Evolutionary conservation across 1,140 invertebrate species (phyloP), one percentile per base, ranked within the genome.

Genomic region (Orius laevigatus): DNA sequence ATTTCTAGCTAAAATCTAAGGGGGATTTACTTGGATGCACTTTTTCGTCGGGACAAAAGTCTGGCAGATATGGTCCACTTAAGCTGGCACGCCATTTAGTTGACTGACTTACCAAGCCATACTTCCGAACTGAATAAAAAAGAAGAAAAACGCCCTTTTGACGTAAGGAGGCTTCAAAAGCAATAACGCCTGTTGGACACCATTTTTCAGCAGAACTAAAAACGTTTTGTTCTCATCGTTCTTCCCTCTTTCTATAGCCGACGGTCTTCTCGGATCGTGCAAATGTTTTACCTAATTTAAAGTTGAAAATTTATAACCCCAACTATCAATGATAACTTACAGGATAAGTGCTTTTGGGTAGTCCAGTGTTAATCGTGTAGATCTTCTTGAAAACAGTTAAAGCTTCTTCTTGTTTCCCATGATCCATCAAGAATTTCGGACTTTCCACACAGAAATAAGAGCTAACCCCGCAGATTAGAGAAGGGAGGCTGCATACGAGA

Each of bases 371-470:
- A 54, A 76, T 75, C 38, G 76, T 69, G 61, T 84, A 88, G 57
- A 89, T 87, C 46, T 75, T 70, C 49, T 70, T 73, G 61, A 88
- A 86, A 18, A 88, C 81, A 56, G 78, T 73, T 25, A 89, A 63
- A 0, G 85, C 82, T 50, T 84, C 78, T 31, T 86, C 78, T 49
- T 80, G 74, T 58, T 75, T 72, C 57, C 85, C 82, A 51, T 74
- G 73, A 2, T 77, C 75, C 42, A 92, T 67, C 39, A 91, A 67
- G 63, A 86, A 93, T 63, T 91, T 91, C 1, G 89, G 88, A 55
- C 86, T 91, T 68, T 93, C 89, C n/a, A 88, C 88, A 57, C 93
- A 73, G 52, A 87, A 73, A 59, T 86, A 71, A 25, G 92, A 72
- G 40, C 88, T 65, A 43, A 78, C 74, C 36, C 83, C 84, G 34